Percentiles rank a stretch among this genome's conserved stretches.
Evolutionary conservation across 1,140 invertebrate genomes (phyloP).

Genomic region (Saccostrea cuccullata): DNA sequence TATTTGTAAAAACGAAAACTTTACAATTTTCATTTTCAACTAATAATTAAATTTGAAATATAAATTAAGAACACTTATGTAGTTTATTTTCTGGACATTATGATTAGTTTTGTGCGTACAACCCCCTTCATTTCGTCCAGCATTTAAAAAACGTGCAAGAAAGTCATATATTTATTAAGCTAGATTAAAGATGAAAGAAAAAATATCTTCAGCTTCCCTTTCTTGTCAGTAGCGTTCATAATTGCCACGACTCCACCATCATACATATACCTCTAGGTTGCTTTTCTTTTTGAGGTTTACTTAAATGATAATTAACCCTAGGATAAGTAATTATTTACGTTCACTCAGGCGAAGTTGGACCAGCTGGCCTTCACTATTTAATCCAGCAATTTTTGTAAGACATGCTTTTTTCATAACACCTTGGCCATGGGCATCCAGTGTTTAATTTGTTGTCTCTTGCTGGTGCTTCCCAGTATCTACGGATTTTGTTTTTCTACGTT

Average conservation of each 20-base stretch:
- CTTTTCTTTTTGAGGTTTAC: not conserved
- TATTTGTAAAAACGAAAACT: no score
- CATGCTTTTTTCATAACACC: not conserved
- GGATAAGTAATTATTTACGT: conserved; percentile 29
- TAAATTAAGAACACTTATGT: no score
- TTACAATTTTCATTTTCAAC: no score
- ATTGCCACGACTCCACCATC: not conserved
- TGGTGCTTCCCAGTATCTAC: not conserved
- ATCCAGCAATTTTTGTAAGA: not conserved
- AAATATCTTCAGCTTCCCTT: not conserved
- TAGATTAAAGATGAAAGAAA: conserved; percentile 1
- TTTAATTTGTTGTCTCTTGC: not conserved
- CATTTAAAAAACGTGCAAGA: not conserved
- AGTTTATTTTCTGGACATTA: not conserved
- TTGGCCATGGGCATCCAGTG: not conserved
- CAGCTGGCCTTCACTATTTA: not conserved
- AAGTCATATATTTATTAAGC: not conserved
- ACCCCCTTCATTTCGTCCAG: not conserved
- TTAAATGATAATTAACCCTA: not conserved
- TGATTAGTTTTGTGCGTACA: not conserved
- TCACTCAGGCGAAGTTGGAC: not conserved
- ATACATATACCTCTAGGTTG: not conserved
- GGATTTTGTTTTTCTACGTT: conserved; percentile 42
- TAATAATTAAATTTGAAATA: no score
- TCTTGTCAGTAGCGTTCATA: conserved; percentile 4